Conservation (phyloP, 2,797 vertebrate genomes). For the Glossophaga mutica region DNA sequence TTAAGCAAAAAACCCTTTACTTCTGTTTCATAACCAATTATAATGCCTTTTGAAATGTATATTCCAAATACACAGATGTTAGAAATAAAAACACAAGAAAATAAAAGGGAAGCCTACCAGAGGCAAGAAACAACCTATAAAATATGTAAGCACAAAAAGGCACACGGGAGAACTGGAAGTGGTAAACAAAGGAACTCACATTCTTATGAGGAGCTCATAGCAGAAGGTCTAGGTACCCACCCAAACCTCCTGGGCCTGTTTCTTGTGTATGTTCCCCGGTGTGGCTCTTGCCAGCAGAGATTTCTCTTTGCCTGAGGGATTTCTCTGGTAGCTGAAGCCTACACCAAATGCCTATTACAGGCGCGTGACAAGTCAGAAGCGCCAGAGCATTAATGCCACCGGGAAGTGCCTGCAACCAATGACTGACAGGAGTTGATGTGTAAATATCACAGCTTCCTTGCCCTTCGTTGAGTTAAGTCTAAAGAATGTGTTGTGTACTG, state of each 20-base stretch:
- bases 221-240: not conserved
- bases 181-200: not conserved
- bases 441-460: not conserved
- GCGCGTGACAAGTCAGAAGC: not conserved
- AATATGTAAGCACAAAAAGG: not conserved
- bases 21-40: conserved; percentile 1
- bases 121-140: not conserved
- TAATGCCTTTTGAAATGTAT: conserved; percentile 5
- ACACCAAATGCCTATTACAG: not conserved
- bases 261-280: not conserved
- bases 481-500: not conserved
- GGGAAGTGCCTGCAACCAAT: not conserved
- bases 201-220: not conserved
- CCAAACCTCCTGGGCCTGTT: not conserved
- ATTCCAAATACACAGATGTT: not conserved
- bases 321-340: not conserved
- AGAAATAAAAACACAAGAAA: not conserved
- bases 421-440: not conserved
- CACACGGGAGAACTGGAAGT: not conserved
- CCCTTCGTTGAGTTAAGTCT: not conserved
- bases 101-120: not conserved
- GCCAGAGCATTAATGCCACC: not conserved
- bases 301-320: not conserved
- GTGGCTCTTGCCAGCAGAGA: not conserved
- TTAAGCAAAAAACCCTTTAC: not conserved